phyloP scores from a whole-genome alignment of 2,113 vertebrate species.

The Neopipo cinnamomea region DNA sequence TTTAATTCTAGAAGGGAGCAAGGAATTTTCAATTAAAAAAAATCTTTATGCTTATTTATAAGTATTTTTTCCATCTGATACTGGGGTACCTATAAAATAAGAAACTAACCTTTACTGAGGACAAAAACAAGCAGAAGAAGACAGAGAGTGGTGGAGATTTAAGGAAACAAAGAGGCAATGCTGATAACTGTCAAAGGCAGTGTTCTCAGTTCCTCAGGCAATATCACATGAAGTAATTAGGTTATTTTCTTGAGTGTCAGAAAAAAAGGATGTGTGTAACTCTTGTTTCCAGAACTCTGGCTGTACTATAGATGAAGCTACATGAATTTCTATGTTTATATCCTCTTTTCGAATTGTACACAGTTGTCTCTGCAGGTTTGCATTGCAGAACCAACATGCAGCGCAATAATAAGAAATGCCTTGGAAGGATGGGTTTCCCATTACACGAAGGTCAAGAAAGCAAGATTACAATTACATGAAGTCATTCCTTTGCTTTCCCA shows the following conservation, averaged over 20 bases:
- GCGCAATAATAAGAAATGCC: background rate
- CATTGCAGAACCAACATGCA: background rate
- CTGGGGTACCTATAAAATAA: background rate
- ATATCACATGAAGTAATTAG: background rate
- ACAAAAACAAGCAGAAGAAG: background rate
- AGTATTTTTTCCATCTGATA: background rate
- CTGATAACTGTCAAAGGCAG: background rate
- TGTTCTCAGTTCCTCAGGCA: background rate
- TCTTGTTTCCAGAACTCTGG: background rate
- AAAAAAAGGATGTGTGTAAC: background rate
- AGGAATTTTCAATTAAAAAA: background rate
- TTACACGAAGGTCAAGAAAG: background rate
- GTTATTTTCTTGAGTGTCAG: background rate
- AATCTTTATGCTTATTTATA: background rate
- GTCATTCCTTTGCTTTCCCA: background rate
- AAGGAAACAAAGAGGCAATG: background rate
- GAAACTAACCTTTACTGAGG: background rate
- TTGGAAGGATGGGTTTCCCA: background rate
- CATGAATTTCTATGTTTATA: background rate
- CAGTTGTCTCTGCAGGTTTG: background rate
- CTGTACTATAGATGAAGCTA: background rate
- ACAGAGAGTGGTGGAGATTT: background rate
- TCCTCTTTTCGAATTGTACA: background rate
- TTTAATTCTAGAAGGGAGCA: background rate
- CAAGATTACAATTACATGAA: background rate